Evolutionary conservation across 64 coral and sea anemone genomes (phyloP), one percentile per base, ranked within the genome.

Genomic region (Porites australiensis): DNA sequence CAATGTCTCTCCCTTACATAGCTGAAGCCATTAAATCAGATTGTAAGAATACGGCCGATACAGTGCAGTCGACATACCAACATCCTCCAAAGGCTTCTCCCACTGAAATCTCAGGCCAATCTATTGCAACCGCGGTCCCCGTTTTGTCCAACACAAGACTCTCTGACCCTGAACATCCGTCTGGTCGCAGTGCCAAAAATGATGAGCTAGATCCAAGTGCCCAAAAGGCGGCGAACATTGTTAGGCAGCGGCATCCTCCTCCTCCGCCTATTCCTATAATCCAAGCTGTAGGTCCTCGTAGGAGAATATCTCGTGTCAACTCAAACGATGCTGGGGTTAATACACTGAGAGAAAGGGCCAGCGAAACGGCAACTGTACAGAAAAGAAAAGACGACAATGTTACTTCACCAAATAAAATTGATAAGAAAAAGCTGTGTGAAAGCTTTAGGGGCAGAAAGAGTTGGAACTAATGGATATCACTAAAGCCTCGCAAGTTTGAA

Each of bases 171-270:
- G 58, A 47, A 2, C 3, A 58, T 19, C 15, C 44, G 48, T 12
- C 65, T 8, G 19, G 7, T 27, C 81, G 15, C 14, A 50, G 45
- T 50, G 11, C 16, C 11, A 68, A 2, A 2, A 64, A 18, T 48
- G 73, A 27, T 43, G 57, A 62, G 45, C 54, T 81, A 59, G 23
- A 44, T 12, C 55, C 77, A 50, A 16, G 7, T 18, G 62, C 45
- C 47, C 61, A 83, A 68, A 14, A 9, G 46, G 43, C 16, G 16
- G 61, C 62, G 10, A 43, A 83, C 13, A 43, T 8, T 50, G 81
- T 68, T 15, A 18, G 61, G 44, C 61, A 83, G 22, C 81, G 81
- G 59, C 46, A 68, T 50, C 81, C 81, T 50, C 81, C 37, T 83
- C 8, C 8, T 5, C 4, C 15, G 50, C 44, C 61, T 47, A 44